phyloP scores from a whole-genome alignment of 1,140 invertebrate genomes.

The Brachionus sp. region DNA sequence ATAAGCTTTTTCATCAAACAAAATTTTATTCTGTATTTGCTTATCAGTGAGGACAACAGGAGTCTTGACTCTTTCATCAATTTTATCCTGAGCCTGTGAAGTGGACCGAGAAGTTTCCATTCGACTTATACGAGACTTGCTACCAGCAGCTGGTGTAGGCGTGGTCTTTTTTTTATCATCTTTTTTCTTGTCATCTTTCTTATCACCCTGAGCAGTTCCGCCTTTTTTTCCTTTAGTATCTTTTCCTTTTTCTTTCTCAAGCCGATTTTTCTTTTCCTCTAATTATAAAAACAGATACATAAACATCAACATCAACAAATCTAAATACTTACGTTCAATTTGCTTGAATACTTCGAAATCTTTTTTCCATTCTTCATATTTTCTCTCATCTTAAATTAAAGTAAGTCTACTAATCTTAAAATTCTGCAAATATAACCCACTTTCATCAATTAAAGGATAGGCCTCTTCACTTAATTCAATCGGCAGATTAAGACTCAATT shows the following conservation, averaged over 20 bases:
- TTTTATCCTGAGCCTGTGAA: constrained; percentile 19
- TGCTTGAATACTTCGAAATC: constrained; percentile 37
- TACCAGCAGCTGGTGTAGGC: background rate
- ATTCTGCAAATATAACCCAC: background rate
- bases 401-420: background rate
- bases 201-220: background rate
- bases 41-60: background rate
- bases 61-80: constrained; percentile 6
- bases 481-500: background rate
- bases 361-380: constrained; percentile 42
- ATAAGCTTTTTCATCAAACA: constrained; percentile 20
- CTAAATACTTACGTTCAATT: background rate
- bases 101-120: background rate
- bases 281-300: too few species aligned
- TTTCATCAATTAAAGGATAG: constrained; percentile 37
- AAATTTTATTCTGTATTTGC: background rate
- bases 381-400: background rate
- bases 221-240: constrained; percentile 19
- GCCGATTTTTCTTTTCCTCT: constrained; percentile 24
- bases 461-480: background rate
- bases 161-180: constrained; percentile 32
- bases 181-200: constrained; percentile 25
- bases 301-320: too few species aligned
- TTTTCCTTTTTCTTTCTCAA: constrained; percentile 35
- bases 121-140: constrained; percentile 13